A percentile compares a stretch with the other conserved stretches of the same genome.
Conservation (phyloP, 1,140 invertebrate species). For the Conus ventricosus region DNA sequence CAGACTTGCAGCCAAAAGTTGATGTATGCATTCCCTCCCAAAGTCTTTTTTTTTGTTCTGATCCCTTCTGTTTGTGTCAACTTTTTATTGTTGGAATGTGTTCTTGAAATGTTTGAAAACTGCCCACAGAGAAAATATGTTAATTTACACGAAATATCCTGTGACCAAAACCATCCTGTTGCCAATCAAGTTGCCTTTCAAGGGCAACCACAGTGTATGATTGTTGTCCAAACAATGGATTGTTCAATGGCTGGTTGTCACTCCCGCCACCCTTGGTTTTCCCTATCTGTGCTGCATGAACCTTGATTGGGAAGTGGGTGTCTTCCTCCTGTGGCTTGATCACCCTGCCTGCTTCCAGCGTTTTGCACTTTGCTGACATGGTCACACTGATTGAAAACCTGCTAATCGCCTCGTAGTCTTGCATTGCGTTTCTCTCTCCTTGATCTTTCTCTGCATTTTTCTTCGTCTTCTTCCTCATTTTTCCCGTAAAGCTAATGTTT, state of each 20-base stretch:
- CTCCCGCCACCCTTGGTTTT: neutral
- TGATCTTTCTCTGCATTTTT: no score
- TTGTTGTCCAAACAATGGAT: neutral
- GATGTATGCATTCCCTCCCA: conserved; percentile 15
- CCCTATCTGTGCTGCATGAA: conserved; percentile 4
- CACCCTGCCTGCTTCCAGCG: neutral
- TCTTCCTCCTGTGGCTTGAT: neutral
- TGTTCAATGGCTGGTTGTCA: no score
- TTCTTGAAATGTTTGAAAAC: neutral
- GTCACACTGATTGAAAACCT: neutral
- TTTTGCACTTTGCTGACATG: conserved; percentile 7
- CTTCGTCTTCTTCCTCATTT: no score
- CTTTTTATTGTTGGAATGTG: neutral
- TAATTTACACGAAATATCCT: neutral
- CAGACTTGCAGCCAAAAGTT: conserved; percentile 28
- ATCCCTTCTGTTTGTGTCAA: neutral
- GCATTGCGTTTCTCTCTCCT: no score
- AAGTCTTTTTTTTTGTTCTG: neutral
- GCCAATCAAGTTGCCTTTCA: neutral
- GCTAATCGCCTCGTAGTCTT: neutral
- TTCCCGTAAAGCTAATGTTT: no score
- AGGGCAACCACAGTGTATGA: neutral
- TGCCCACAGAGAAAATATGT: neutral
- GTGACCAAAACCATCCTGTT: conserved; percentile 27
- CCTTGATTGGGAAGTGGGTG: conserved; percentile 11